phyloP scores from a whole-genome alignment of 2,888 invertebrate genomes.

The Gymnocheta viridis region DNA sequence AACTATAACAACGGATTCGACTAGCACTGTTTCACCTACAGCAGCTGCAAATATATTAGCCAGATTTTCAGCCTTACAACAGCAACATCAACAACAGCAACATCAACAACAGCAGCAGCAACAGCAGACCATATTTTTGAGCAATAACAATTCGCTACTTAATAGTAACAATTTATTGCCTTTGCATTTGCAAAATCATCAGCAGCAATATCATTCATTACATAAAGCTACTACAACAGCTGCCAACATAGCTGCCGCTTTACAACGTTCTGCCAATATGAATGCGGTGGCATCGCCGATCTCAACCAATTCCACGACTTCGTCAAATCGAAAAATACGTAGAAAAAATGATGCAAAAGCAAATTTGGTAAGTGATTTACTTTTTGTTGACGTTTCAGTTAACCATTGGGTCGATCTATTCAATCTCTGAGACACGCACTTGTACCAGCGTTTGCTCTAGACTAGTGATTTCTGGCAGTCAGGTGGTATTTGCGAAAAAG shows the following conservation, averaged over 20 bases:
- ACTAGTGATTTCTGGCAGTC: too few species aligned
- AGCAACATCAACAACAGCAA: conserved; percentile 72
- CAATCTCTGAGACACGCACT: too few species aligned
- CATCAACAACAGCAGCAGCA: conserved; percentile 52
- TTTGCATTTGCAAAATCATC: conserved; percentile 74
- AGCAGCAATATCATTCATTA: conserved; percentile 72
- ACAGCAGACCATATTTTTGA: conserved; percentile 62
- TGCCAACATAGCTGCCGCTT: conserved; percentile 75
- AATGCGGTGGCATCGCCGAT: conserved; percentile 82
- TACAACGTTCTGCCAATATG: conserved; percentile 81
- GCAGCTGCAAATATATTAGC: conserved; percentile 56
- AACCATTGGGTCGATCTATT: too few species aligned
- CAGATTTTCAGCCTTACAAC: conserved; percentile 72
- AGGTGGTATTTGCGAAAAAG: too few species aligned
- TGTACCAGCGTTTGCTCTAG: too few species aligned
- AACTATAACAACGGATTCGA: conserved; percentile 66
- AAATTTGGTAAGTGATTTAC: conserved; percentile 76
- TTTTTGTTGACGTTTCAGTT: neutral
- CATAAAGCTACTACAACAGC: conserved; percentile 75
- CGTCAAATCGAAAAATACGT: conserved; percentile 87
- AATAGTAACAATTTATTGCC: conserved; percentile 77
- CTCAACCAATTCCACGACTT: conserved; percentile 83
- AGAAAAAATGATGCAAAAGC: conserved; percentile 86
- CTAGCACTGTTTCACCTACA: conserved; percentile 34
- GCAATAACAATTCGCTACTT: conserved; percentile 67